Evolutionary conservation across 1,140 invertebrate genomes (phyloP).

Genomic region (Macrobrachium nipponense): DNA sequence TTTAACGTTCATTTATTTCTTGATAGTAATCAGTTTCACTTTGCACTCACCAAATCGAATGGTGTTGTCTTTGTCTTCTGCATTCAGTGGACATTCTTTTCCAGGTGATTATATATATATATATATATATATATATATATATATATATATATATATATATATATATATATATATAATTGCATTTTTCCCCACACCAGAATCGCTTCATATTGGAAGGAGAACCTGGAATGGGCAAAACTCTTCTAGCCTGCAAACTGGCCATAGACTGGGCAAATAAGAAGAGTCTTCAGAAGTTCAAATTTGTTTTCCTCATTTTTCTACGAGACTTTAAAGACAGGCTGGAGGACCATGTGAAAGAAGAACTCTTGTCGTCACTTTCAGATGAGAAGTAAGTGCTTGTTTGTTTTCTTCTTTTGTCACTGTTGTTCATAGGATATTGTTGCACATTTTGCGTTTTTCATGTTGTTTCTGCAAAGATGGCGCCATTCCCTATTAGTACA

Average conservation of each 20-base stretch:
- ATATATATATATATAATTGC: too few relatives aligned
- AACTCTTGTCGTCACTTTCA: conserved; percentile 68
- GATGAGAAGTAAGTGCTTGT: conserved; percentile 65
- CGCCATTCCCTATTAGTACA: too few relatives aligned
- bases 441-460: too few relatives aligned
- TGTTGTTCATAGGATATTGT: too few relatives aligned
- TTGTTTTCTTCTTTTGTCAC: neutral
- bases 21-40: too few relatives aligned
- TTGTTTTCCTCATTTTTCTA: conserved; percentile 72
- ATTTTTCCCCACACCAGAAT: conserved; percentile 15
- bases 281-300: conserved; percentile 65
- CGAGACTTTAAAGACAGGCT: conserved; percentile 70
- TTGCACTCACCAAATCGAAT: too few relatives aligned
- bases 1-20: too few relatives aligned
- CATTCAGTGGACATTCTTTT: neutral
- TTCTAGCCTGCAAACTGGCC: conserved; percentile 71
- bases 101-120: too few relatives aligned
- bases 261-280: conserved; percentile 72
- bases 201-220: conserved; percentile 69
- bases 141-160: too few relatives aligned
- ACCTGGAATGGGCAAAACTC: conserved; percentile 72
- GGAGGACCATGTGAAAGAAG: conserved; percentile 70
- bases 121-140: too few relatives aligned
- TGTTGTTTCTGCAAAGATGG: too few relatives aligned
- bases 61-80: neutral